Conservation (phyloP, 2,113 vertebrate species). For the Delphinus delphis region DNA sequence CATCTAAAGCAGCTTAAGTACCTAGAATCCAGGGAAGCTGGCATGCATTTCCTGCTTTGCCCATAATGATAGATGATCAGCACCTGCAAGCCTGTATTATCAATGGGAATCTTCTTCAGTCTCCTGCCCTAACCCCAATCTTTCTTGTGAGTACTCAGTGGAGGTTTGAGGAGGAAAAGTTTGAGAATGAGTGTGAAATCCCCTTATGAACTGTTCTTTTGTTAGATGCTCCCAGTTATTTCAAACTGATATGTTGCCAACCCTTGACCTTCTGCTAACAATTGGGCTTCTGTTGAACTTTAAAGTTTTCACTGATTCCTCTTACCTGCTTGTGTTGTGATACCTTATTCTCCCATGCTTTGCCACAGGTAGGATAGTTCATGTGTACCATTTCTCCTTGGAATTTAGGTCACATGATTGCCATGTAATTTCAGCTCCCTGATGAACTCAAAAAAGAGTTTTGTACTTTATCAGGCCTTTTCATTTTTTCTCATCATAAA, state of each 20-base stretch:
- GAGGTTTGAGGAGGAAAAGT: not conserved
- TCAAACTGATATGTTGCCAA: not conserved
- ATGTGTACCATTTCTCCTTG: not conserved
- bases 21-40: not conserved
- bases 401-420: not conserved
- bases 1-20: not conserved
- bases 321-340: not conserved
- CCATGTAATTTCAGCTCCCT: not conserved
- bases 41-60: not conserved
- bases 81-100: not conserved
- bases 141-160: not conserved
- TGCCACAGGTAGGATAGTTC: not conserved
- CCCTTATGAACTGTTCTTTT: not conserved
- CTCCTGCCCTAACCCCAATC: not conserved
- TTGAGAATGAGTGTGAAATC: not conserved
- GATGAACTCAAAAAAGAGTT: not conserved
- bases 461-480: not conserved
- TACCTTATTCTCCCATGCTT: not conserved
- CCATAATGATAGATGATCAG: not conserved
- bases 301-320: not conserved
- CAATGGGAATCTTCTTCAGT: not conserved
- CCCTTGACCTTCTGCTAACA: not conserved
- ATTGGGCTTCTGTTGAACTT: not conserved
- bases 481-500: not conserved
- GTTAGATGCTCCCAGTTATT: not conserved